Conservation (phyloP, 2,888 invertebrate species). For the Cryptophagus acutangulus region DNA sequence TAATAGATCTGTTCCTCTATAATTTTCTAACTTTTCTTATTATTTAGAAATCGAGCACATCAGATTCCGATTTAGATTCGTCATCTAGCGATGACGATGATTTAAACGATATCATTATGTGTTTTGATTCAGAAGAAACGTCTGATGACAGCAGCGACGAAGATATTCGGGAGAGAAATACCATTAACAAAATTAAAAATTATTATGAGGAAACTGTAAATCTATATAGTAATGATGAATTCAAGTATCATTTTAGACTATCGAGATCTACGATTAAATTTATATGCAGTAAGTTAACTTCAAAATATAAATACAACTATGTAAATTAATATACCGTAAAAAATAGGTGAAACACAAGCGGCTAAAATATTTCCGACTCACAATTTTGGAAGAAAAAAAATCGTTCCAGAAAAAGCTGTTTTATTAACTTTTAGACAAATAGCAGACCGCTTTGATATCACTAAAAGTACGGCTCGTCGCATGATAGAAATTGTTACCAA, state of each 20-base stretch:
- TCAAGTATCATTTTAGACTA: not conserved
- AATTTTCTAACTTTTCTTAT: too few species aligned
- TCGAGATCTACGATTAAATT: not conserved
- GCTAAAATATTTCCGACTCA: not conserved
- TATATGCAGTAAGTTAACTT: not conserved
- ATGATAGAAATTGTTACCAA: slow-evolving; percentile 7
- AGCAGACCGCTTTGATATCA: slow-evolving; percentile 17
- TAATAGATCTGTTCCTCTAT: too few species aligned
- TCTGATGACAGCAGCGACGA: too few species aligned
- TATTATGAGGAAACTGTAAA: not conserved
- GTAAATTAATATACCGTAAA: not conserved
- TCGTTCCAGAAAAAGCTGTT: too few species aligned
- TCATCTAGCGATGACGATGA: too few species aligned
- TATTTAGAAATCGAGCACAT: too few species aligned
- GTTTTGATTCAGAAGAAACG: too few species aligned
- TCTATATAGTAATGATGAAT: not conserved
- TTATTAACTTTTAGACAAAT: slow-evolving; percentile 18
- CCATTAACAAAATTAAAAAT: too few species aligned
- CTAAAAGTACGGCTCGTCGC: slow-evolving; percentile 16
- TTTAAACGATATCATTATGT: too few species aligned
- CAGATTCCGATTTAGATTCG: too few species aligned
- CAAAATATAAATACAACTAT: not conserved
- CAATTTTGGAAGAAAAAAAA: not conserved
- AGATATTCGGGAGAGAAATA: too few species aligned
- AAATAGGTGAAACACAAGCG: not conserved